phyloP scores from a whole-genome alignment of 2,888 invertebrate species.

The Mythimna ferrago region DNA sequence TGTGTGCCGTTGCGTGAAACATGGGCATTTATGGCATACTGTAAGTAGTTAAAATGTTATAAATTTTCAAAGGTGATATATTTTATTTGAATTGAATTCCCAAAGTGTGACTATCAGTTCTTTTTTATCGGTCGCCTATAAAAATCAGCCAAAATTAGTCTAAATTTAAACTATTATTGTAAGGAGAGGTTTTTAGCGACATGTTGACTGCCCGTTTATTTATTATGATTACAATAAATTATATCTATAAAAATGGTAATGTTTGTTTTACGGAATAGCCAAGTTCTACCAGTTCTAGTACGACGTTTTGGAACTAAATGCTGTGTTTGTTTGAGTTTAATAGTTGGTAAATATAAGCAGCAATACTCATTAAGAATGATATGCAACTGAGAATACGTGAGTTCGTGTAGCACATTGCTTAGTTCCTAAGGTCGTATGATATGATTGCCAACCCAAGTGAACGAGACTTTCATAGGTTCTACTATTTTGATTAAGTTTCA shows the following conservation, averaged over 20 bases:
- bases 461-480: background rate
- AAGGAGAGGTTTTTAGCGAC: constrained; percentile 33
- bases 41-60: constrained; percentile 63
- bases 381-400: background rate
- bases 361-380: constrained; percentile 35
- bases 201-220: constrained; percentile 58
- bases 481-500: background rate
- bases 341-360: constrained; percentile 13
- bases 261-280: constrained; percentile 10
- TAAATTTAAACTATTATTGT: constrained; percentile 50
- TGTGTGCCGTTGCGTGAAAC: constrained; percentile 11
- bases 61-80: constrained; percentile 44
- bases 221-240: constrained; percentile 35
- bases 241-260: constrained; percentile 15
- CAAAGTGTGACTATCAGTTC: constrained; percentile 49
- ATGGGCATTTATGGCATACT: constrained; percentile 32
- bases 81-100: constrained; percentile 61
- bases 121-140: constrained; percentile 36
- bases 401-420: constrained; percentile 5
- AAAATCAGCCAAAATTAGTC: constrained; percentile 52
- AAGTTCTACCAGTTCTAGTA: background rate
- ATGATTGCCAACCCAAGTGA: background rate
- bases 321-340: constrained; percentile 16
- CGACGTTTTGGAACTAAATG: constrained; percentile 16
- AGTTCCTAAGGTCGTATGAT: background rate